These are phyloP conservation scores for Archips crataeganus DNA, from an alignment of 2,888 invertebrate species.

Conservation along the genomic window DNA sequence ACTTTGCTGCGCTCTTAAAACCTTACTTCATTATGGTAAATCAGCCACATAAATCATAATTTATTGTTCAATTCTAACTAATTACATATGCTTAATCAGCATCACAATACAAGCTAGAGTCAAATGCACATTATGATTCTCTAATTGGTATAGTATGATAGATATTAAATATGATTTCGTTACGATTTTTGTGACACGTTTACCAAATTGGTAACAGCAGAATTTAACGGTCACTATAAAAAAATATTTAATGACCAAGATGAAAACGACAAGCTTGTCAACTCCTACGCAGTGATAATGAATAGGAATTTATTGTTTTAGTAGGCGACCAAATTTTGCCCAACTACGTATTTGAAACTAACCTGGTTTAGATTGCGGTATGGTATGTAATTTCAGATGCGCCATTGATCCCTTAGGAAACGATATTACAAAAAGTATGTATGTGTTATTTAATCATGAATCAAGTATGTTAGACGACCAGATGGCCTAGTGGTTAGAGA, in stretches of 20 bases:
- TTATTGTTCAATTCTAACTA: not conserved
- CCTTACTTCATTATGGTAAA: not conserved
- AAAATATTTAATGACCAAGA: not conserved
- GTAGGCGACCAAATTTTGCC: slow-evolving; percentile 14
- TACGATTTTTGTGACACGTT: slow-evolving; percentile 15
- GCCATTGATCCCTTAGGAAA: slow-evolving; percentile 14
- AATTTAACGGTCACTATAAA: slow-evolving; percentile 16
- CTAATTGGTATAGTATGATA: slow-evolving; percentile 1
- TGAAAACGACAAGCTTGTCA: slow-evolving; percentile 28
- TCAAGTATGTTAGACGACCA: too few relatives aligned
- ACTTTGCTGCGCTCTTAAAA: not conserved
- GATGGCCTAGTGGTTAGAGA: too few relatives aligned
- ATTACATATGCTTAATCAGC: slow-evolving; percentile 1
- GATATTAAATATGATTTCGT: slow-evolving; percentile 6
- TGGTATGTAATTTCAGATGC: slow-evolving; percentile 38
- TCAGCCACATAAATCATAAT: slow-evolving; percentile 9
- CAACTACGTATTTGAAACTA: slow-evolving; percentile 18
- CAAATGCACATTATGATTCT: slow-evolving; percentile 17
- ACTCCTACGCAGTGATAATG: slow-evolving; percentile 27
- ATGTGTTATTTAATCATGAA: too few relatives aligned
- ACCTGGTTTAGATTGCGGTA: slow-evolving; percentile 38
- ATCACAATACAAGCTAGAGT: slow-evolving; percentile 12
- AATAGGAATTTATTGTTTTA: slow-evolving; percentile 16
- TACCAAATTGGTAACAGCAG: slow-evolving; percentile 5
- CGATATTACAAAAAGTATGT: not conserved